A percentile compares a stretch with the other conserved stretches of the same genome.
These are phyloP conservation scores for Epizoanthus scotinus DNA, from an alignment of 92 coral and sea anemone genomes.

Conservation along the genomic window DNA sequence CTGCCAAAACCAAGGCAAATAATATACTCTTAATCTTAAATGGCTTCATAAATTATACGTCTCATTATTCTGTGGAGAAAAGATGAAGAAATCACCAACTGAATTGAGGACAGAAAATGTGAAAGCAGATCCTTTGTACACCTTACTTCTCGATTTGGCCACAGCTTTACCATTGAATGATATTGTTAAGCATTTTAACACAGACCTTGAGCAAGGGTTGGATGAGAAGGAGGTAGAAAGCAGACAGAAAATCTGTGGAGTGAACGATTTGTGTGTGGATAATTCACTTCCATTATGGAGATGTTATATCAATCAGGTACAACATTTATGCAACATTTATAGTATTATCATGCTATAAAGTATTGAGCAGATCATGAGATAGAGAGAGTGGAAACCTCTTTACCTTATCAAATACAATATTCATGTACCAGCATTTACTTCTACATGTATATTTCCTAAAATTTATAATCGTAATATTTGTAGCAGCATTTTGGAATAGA, in stretches of 20 bases:
- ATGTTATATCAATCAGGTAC: slow-evolving; percentile 83
- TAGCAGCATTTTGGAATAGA: too few species aligned
- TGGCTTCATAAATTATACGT: neutral
- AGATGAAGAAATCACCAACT: neutral
- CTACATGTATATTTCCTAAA: too few species aligned
- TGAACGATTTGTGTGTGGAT: slow-evolving; percentile 84
- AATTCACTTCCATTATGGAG: slow-evolving; percentile 84
- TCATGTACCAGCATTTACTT: too few species aligned
- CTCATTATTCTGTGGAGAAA: neutral
- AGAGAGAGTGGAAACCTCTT: too few species aligned
- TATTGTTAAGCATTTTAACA: slow-evolving; percentile 71
- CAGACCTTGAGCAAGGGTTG: slow-evolving; percentile 66
- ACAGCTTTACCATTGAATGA: slow-evolving; percentile 61
- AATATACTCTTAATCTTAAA: neutral
- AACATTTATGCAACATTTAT: too few species aligned
- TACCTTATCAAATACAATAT: too few species aligned
- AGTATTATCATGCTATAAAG: too few species aligned
- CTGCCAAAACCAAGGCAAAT: neutral
- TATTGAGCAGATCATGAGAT: too few species aligned
- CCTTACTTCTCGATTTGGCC: slow-evolving; percentile 1
- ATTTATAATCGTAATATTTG: too few species aligned
- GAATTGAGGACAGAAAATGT: neutral
- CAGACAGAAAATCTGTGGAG: slow-evolving; percentile 75
- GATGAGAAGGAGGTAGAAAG: slow-evolving; percentile 70
- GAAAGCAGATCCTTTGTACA: neutral